Conservation (phyloP, 2,797 vertebrate genomes). For the Agapornis canus region DNA sequence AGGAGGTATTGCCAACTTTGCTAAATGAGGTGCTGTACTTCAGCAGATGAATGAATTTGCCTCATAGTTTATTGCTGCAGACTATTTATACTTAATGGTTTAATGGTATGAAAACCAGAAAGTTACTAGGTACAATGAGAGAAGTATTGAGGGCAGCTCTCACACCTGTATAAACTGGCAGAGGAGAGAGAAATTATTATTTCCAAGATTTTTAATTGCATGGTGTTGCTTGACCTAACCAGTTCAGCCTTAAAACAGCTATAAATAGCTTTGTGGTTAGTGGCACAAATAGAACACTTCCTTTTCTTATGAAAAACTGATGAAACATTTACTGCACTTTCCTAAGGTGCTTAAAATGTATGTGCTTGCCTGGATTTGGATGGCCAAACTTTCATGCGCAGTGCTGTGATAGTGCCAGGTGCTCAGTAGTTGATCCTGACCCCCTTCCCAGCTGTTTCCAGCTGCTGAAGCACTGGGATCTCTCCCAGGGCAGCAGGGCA, state of each 20-base stretch:
- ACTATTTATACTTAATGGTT: background rate
- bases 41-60: background rate
- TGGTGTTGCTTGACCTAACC: slow-evolving; percentile 1
- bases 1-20: background rate
- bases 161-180: background rate
- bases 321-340: slow-evolving; percentile 20
- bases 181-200: background rate
- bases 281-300: background rate
- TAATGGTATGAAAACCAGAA: slow-evolving; percentile 11
- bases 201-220: slow-evolving; percentile 32
- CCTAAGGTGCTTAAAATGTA: background rate
- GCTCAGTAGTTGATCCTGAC: background rate
- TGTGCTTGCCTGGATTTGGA: background rate
- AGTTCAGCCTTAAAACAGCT: slow-evolving; percentile 21
- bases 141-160: background rate
- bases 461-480: background rate
- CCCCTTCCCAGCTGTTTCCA: slow-evolving; percentile 57
- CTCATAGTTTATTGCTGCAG: background rate
- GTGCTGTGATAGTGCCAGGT: background rate
- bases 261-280: background rate
- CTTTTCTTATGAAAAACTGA: background rate
- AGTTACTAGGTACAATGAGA: background rate
- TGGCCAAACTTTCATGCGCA: background rate
- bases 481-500: background rate
- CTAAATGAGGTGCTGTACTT: background rate